Evolutionary conservation across 2,888 invertebrate species (phyloP).

Genomic region (Iselma pallidipennis): DNA sequence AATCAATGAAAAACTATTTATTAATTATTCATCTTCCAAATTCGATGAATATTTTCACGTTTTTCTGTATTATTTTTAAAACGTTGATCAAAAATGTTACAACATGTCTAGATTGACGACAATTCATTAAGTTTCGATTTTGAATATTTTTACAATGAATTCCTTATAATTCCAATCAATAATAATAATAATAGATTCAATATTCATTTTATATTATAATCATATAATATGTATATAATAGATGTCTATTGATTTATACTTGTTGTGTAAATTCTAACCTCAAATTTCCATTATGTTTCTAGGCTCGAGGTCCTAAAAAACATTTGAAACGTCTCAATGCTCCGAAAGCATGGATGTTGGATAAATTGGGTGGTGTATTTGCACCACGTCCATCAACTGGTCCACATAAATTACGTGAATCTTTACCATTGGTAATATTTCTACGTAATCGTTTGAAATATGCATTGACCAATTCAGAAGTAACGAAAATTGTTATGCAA

Average conservation of each 20-base stretch:
- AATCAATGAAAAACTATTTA: neutral
- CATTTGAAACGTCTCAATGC: constrained; percentile 99
- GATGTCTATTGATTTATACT: constrained; percentile 12
- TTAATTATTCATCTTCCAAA: neutral
- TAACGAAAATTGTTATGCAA: constrained; percentile 98
- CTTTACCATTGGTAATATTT: constrained; percentile 94
- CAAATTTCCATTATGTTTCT: constrained; percentile 42
- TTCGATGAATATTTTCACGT: neutral
- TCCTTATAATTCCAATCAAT: neutral
- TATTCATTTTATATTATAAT: neutral
- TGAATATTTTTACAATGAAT: neutral
- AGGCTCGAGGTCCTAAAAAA: constrained; percentile 99
- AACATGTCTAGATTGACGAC: constrained; percentile 5
- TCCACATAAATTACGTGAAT: constrained; percentile 97
- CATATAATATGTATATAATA: neutral
- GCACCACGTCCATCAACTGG: constrained; percentile 98
- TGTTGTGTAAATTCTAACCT: constrained; percentile 8
- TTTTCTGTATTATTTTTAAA: neutral
- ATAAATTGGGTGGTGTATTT: constrained; percentile 97
- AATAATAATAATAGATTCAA: neutral
- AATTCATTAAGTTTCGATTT: neutral
- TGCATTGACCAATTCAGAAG: constrained; percentile 95
- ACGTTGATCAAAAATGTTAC: neutral
- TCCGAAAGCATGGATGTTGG: constrained; percentile 99
- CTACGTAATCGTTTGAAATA: constrained; percentile 97